Conservation (phyloP, 2,888 invertebrate species). For the Latrodectus elegans region DNA sequence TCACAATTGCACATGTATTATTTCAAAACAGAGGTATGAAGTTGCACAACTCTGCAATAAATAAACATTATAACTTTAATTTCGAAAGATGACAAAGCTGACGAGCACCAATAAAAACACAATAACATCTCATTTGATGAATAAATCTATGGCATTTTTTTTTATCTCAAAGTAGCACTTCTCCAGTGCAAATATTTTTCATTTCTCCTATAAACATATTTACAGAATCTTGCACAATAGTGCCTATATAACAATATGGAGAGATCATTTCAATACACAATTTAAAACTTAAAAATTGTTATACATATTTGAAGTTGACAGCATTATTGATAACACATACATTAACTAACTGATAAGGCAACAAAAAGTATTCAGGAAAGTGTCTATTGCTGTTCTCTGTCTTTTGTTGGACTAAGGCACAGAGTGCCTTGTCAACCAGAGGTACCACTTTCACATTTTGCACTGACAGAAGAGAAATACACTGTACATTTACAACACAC, state of each 20-base stretch:
- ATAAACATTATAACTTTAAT: slow-evolving; percentile 1
- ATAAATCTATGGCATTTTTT: slow-evolving; percentile 28
- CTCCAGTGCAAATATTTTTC: slow-evolving; percentile 48
- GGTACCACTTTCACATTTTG: slow-evolving; percentile 15
- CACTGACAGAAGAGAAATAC: slow-evolving; percentile 23
- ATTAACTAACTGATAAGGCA: slow-evolving; percentile 41
- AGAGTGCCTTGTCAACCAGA: slow-evolving; percentile 53
- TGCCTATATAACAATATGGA: slow-evolving; percentile 38
- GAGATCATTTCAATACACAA: slow-evolving; percentile 55
- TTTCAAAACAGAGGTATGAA: slow-evolving; percentile 7
- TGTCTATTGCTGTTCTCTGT: slow-evolving; percentile 54
- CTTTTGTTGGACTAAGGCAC: slow-evolving; percentile 50
- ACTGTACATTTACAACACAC: slow-evolving; percentile 52
- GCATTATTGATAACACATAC: slow-evolving; percentile 23
- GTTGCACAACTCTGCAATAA: slow-evolving; percentile 11
- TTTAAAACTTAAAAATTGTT: slow-evolving; percentile 43
- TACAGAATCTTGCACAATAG: slow-evolving; percentile 59
- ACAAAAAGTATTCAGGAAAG: slow-evolving; percentile 25
- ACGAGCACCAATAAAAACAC: slow-evolving; percentile 60
- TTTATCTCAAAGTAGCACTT: slow-evolving; percentile 41
- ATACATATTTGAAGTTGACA: slow-evolving; percentile 23
- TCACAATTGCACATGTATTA: background rate
- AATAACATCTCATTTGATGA: slow-evolving; percentile 21
- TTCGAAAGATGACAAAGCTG: slow-evolving; percentile 38
- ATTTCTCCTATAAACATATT: slow-evolving; percentile 62